phyloP scores from a whole-genome alignment of 2,888 invertebrate species.

The Tortrix viridana region DNA sequence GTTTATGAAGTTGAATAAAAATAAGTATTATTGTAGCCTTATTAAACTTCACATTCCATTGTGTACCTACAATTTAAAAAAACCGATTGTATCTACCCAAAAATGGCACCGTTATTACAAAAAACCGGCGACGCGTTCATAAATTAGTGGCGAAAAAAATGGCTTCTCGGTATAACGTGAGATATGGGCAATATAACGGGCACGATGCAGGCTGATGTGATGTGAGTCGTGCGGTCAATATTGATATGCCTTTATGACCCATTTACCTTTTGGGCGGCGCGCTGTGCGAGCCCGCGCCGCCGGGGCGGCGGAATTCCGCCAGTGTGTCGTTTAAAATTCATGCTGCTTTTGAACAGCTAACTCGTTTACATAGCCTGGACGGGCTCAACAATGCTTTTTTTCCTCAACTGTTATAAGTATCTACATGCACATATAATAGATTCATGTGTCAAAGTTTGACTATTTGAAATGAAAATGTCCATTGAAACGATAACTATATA shows the following conservation, averaged over 20 bases:
- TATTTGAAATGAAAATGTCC: background rate
- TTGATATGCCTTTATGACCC: constrained; percentile 80
- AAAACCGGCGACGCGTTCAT: constrained; percentile 54
- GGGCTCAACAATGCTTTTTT: constrained; percentile 41
- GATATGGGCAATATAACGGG: constrained; percentile 70
- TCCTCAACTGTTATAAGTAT: constrained; percentile 13
- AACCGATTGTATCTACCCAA: background rate
- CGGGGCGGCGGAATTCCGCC: constrained; percentile 65
- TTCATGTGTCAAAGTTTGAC: background rate
- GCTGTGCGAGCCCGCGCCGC: constrained; percentile 47
- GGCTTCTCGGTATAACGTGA: constrained; percentile 64
- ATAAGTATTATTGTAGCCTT: no score
- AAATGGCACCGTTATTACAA: constrained; percentile 32
- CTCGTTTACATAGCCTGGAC: constrained; percentile 55
- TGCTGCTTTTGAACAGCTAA: constrained; percentile 57
- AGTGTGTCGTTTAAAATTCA: constrained; percentile 66
- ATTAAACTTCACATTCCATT: no score
- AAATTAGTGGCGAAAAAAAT: constrained; percentile 65
- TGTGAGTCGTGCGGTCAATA: constrained; percentile 74
- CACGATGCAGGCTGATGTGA: constrained; percentile 66
- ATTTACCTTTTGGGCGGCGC: constrained; percentile 74
- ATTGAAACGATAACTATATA: no score
- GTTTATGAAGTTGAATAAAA: no score
- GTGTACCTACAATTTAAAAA: constrained; percentile 32
- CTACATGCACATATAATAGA: background rate